Base-by-base conservation (phyloP, 2,797 vertebrate genomes). In the Rhadinocentrus ornatus region DNA sequence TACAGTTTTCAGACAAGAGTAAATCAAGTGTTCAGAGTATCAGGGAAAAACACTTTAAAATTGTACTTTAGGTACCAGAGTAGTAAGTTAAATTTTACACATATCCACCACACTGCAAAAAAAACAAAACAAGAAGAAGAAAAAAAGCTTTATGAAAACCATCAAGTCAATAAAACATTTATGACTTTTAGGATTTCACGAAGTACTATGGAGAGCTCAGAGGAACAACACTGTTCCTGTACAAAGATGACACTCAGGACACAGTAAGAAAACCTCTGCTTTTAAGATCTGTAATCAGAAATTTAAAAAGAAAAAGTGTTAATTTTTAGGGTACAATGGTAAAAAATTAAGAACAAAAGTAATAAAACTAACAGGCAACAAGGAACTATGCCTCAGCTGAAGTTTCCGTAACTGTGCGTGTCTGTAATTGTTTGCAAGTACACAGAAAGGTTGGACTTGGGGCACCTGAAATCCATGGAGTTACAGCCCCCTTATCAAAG, bases 161-260 rank as follows among this genome's bases (percentile, higher is more conserved):
- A 27, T 6, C 3, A 37, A 26, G 52, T 55, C 0, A 55, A 41
- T 52, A 20, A 6, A 8, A 26, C 2, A 9, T 6, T 41, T 79
- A 0, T 75, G 29, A 34, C 69, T 76, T 78, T 18, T 58, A 93
- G 93, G 82, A 85, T 15, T 94, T 90, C 41, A 85, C 80, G 66
- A 73, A 1, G 18, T 92, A 64, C 74, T 87, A 80, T 2, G 90
- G 48, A 29, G 93, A 94, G 76, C 88, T 94, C 4, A 80, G 93
- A 10, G 93, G 92, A 62, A 62, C 75, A 50, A 82, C 77, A 0
- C 73, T 94, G 55, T 94, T 94, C 59, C 82, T 94, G 32, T 94
- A 92, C 41, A 26, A 77, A 4, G 69, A 91, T 58, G 81, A 89
- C 11, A 77, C 77, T 1, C 83, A 92, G 18, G 79, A 83, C 0